A percentile compares a stretch with the other conserved stretches of the same genome.
These are phyloP conservation scores for Enteromius argenteus DNA, from an alignment of 2,797 vertebrate genomes.

Conservation along the genomic window DNA sequence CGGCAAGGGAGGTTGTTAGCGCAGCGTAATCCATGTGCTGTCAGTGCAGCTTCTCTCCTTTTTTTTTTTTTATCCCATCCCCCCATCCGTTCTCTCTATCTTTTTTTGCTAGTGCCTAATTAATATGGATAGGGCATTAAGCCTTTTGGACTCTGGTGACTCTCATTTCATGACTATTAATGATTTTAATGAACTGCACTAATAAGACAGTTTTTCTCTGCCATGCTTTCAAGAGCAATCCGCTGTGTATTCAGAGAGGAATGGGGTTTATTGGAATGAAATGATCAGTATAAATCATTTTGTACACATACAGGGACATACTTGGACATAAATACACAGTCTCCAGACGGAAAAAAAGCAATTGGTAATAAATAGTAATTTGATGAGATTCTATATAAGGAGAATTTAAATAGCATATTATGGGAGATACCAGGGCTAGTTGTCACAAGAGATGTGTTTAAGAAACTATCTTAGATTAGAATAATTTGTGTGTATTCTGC, in stretches of 20 bases:
- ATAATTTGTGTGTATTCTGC: neutral
- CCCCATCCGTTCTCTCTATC: conserved; percentile 9
- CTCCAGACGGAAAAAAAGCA: neutral
- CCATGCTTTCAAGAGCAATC: conserved; percentile 87
- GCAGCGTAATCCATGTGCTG: conserved; percentile 86
- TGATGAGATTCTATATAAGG: conserved; percentile 11
- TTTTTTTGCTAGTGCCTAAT: conserved; percentile 93
- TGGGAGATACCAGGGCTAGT: neutral
- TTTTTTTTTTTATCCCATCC: neutral
- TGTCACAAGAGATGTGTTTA: conserved; percentile 7
- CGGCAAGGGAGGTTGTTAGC: conserved; percentile 85
- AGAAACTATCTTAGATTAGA: neutral
- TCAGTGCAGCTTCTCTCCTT: conserved; percentile 20
- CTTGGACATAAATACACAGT: neutral
- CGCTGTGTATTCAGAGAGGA: conserved; percentile 85
- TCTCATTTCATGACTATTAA: conserved; percentile 99
- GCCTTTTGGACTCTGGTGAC: conserved; percentile 97
- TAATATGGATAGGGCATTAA: conserved; percentile 99
- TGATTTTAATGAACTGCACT: conserved; percentile 99
- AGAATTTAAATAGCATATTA: conserved; percentile 18
- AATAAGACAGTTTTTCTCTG: conserved; percentile 94
- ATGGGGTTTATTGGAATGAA: conserved; percentile 84
- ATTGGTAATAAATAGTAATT: conserved; percentile 6
- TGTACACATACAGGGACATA: conserved; percentile 30
- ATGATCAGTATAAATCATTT: conserved; percentile 75